Conservation (phyloP, 2,113 vertebrate species). For the Alligator sinensis region DNA sequence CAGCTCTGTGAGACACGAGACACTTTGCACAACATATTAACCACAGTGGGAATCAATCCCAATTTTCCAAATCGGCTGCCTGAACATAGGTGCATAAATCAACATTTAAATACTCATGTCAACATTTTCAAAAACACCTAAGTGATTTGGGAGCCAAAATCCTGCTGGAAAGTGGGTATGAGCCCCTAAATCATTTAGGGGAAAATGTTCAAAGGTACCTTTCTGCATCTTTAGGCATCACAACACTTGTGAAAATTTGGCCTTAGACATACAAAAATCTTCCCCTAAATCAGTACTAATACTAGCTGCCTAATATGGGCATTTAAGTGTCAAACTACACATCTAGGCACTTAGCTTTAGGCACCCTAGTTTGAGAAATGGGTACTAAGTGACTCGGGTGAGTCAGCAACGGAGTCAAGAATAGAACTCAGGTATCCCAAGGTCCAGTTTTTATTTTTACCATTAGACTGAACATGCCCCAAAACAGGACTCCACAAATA, state of each 20-base stretch:
- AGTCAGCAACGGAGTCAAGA: neutral
- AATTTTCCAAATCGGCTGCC: neutral
- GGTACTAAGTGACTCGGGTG: neutral
- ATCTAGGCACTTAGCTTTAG: neutral
- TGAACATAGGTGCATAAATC: neutral
- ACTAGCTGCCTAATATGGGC: neutral
- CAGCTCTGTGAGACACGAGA: neutral
- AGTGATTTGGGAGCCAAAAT: neutral
- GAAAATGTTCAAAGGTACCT: neutral
- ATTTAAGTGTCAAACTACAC: neutral
- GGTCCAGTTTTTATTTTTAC: neutral
- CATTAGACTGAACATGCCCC: neutral
- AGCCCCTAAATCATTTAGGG: neutral
- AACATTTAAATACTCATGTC: neutral
- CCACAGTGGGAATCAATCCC: neutral
- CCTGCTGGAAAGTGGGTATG: neutral
- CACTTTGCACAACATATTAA: neutral
- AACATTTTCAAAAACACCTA: neutral
- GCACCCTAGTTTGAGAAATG: neutral
- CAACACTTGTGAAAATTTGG: neutral
- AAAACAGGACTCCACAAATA: neutral
- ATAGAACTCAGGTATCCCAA: neutral
- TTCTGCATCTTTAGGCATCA: neutral
- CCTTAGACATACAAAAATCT: neutral
- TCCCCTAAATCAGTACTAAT: neutral